Evolutionary conservation across 1,140 invertebrate species (phyloP), one percentile per base, ranked within the genome.

Genomic region (Neodiprion pinetum): DNA sequence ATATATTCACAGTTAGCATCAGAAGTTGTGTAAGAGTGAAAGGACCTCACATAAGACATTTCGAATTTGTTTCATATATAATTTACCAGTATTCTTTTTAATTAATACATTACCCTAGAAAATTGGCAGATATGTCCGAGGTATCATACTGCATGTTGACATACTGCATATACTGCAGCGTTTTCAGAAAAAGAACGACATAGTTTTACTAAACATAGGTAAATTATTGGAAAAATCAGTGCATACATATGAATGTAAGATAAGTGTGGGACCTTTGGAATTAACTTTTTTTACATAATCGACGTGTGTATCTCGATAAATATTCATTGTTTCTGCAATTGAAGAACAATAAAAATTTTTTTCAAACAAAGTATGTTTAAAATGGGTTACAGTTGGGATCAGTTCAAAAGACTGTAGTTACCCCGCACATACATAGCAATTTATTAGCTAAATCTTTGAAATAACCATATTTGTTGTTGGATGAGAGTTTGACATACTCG

Each of bases 401-500:
- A 9, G 11, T 61, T 61, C 5, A 61, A 61, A 61, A 61, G 8
- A 61, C 7, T 61, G 53, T 12, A 5, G 9, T 61, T 61, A 61
- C 9, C 8, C 53, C 53, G 4, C n/a, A 14, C 53, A 7, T 61
- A 61, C 53, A 21, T 21, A 21, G 17, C 17, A 69, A 28, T 71
- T 49, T 17, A 40, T 47, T 48, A 71, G 40, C 47, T 11, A 71
- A 9, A n/a, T 40, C 40, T 10, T 69, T 69, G 68, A 69, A 21
- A n/a, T 28, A 12, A 47, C 70, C 70, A 71, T 71, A 28, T 78
- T 4, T 79, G 17, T 21, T 21, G 17, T 21, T 21, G 17, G 17
- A 21, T 21, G 17, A 21, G 17, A 21, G 17, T 21, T 21, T 21
- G 17, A 21, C 17, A 21, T 21, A 21, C 17, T 21, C 17, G 17